Evolutionary conservation across 2,888 invertebrate species (phyloP), one percentile per base, ranked within the genome.

Genomic region (Morpho achilles): DNA sequence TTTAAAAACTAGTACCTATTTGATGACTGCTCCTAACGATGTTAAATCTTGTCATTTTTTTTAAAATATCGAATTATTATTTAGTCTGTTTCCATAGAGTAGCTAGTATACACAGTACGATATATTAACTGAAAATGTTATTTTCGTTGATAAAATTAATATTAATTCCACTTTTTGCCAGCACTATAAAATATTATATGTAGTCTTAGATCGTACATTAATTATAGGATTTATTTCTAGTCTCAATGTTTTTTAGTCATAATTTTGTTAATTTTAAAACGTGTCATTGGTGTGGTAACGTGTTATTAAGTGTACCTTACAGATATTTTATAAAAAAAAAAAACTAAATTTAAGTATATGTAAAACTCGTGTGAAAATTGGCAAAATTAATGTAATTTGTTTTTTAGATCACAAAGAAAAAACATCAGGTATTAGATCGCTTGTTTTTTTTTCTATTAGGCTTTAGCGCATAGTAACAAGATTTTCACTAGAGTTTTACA

Each of bases 181-280:
- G 72, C 67, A 71, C 70, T 69, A 68, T 69, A 66, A 64, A 59
- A 61, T 63, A 59, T 7, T 61, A 62, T 43, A 57, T 68, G 61
- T 75, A 74, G 71, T 66, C 67, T 66, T 70, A 69, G 73, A 52
- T 59, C 46, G 53, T 53, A 59, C 66, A 67, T 70, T 76, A 73
- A 73, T 49, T 71, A 72, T 82, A 84, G 80, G 79, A 80, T 86
- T 76, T 83, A 80, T 77, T 73, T 88, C 88, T 88, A 88, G 88
- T 88, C 88, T 83, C 80, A 80, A 82, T 71, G 74, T 76, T 76
- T 82, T 75, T 71, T 85, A 85, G 83, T 85, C 79, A 81, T 87
- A 84, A 74, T 63, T 79, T 75, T 77, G 74, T 77, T 81, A 75
- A 75, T 76, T 75, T 76, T 75, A 61, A 60, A 59, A 60, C 53